These are phyloP conservation scores for Brachypodius melanocephalos DNA, from an alignment of 2,113 vertebrate species.

Conservation along the genomic window DNA sequence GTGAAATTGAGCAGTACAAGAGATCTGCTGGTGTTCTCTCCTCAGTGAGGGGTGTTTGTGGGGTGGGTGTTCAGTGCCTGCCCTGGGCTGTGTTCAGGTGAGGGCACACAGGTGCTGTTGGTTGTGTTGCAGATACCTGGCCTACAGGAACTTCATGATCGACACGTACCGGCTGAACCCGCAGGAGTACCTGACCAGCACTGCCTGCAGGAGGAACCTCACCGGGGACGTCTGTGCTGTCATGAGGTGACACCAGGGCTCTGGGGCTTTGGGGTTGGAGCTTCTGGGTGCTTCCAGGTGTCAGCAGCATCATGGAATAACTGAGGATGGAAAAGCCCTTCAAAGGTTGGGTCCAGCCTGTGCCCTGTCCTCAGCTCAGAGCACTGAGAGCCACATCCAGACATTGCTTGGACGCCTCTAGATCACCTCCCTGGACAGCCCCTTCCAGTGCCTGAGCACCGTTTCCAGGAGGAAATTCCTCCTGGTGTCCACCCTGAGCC, in stretches of 20 bases:
- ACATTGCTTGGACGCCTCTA: not conserved
- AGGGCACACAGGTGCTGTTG: fast-evolving
- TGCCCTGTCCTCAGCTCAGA: fast-evolving
- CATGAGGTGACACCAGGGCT: constrained; percentile 81
- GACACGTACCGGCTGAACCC: constrained; percentile 97
- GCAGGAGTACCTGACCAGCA: constrained; percentile 96
- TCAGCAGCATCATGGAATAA: fast-evolving
- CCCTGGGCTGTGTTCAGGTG: fast-evolving
- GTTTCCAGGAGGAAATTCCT: not conserved
- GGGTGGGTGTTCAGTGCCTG: fast-evolving
- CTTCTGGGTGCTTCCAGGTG: fast-evolving
- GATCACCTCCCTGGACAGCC: not conserved
- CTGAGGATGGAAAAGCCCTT: not conserved
- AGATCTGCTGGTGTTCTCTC: fast-evolving
- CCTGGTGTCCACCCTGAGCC: fast-evolving
- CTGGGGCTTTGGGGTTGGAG: fast-evolving
- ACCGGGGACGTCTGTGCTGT: constrained; percentile 96
- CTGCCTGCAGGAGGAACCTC: constrained; percentile 93
- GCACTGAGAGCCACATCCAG: not conserved
- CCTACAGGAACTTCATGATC: constrained; percentile 99
- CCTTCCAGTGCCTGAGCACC: fast-evolving
- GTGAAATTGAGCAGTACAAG: fast-evolving
- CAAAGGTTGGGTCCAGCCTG: fast-evolving
- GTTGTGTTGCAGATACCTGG: constrained; percentile 84
- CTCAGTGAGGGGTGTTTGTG: fast-evolving